These are phyloP conservation scores for Emmelina monodactyla DNA, from an alignment of 2,888 invertebrate species.

Conservation along the genomic window DNA sequence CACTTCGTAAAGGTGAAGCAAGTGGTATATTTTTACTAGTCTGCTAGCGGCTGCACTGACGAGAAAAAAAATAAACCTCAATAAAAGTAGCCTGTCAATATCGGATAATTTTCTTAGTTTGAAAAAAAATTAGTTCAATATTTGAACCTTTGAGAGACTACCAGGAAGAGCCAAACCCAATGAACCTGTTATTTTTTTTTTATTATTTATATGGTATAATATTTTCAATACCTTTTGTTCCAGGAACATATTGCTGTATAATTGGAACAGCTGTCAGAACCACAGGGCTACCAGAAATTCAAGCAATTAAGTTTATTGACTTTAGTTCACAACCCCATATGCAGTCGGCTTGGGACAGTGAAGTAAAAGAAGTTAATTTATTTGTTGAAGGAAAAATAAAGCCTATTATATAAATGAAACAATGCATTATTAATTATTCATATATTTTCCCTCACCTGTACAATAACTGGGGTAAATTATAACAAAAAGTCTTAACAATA, in stretches of 20 bases:
- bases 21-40: neutral
- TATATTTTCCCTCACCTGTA: slow-evolving; percentile 22
- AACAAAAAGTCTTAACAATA: slow-evolving; percentile 21
- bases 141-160: no score
- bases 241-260: slow-evolving; percentile 53
- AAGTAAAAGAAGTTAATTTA: slow-evolving; percentile 44
- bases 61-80: neutral
- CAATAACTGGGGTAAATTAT: slow-evolving; percentile 17
- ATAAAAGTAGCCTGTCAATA: neutral
- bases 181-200: no score
- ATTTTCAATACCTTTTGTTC: slow-evolving; percentile 15
- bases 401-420: slow-evolving; percentile 17
- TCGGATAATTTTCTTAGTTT: no score
- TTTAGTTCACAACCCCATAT: slow-evolving; percentile 35
- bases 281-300: slow-evolving; percentile 46
- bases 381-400: slow-evolving; percentile 35
- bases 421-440: slow-evolving; percentile 4
- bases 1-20: slow-evolving; percentile 40
- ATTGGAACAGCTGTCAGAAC: slow-evolving; percentile 45
- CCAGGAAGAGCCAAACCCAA: no score
- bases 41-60: neutral
- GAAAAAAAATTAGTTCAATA: no score
- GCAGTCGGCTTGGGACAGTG: slow-evolving; percentile 41
- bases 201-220: no score
- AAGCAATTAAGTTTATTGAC: slow-evolving; percentile 47